A percentile compares a stretch with the other conserved stretches of the same genome.
Evolutionary conservation across 2,113 vertebrate genomes (phyloP).

Genomic region (Merops nubicus): DNA sequence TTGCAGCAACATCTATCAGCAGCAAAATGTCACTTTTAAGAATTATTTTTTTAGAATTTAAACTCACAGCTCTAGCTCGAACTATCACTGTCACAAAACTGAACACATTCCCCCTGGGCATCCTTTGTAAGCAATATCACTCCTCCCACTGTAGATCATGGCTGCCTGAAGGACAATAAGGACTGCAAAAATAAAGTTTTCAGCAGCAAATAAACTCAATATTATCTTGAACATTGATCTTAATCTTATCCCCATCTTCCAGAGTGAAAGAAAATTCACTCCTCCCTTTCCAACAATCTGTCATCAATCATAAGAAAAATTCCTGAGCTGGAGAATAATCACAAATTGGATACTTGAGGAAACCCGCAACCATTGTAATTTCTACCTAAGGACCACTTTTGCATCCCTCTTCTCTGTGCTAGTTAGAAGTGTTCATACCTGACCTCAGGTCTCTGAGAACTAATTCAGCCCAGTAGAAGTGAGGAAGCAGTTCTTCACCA

Average conservation of each 20-base stretch:
- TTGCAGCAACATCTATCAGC: not conserved
- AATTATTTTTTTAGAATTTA: not conserved
- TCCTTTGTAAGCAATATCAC: not conserved
- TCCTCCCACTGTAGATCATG: not conserved
- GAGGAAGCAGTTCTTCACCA: no score
- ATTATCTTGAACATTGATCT: not conserved
- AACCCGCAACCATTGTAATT: not conserved
- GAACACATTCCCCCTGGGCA: not conserved
- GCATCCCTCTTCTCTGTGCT: not conserved
- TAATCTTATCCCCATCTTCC: not conserved
- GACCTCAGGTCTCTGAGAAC: not conserved
- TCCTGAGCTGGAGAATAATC: not conserved
- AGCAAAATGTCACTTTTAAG: not conserved
- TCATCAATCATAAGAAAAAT: not conserved
- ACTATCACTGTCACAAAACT: not conserved
- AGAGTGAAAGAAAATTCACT: not conserved
- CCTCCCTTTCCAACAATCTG: not conserved
- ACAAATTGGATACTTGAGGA: not conserved
- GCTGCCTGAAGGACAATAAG: not conserved
- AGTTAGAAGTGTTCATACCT: not conserved
- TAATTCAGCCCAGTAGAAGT: not conserved
- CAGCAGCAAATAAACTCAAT: not conserved
- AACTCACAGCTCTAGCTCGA: not conserved
- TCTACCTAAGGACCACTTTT: not conserved
- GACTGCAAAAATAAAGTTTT: not conserved